A percentile compares a stretch with the other conserved stretches of the same genome.
Conservation (phyloP, 1,140 invertebrate genomes). For the Bombus pascuorum region DNA sequence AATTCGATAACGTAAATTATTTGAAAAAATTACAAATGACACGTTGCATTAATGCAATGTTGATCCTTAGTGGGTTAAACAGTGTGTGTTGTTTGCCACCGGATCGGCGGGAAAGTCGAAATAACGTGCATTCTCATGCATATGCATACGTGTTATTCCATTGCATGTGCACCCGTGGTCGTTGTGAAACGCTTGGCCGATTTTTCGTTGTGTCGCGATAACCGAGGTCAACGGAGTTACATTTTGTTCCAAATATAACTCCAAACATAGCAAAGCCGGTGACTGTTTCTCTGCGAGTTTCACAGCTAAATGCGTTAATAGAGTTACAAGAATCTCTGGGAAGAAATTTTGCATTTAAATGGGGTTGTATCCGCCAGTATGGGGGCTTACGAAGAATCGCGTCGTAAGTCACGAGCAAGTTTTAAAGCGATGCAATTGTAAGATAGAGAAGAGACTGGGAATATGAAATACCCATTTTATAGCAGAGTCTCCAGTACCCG, state of each 20-base stretch:
- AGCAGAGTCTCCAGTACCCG: too few species aligned
- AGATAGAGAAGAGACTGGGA: neutral
- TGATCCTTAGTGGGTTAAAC: too few species aligned
- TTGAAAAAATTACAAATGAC: too few species aligned
- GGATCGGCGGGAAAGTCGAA: neutral
- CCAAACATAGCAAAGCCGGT: neutral
- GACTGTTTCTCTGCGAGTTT: neutral
- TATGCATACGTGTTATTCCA: neutral
- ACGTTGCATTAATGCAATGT: too few species aligned
- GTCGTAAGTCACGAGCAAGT: constrained; percentile 1
- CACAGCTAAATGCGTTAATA: neutral
- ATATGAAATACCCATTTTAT: too few species aligned
- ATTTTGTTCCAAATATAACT: neutral
- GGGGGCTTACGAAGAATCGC: neutral
- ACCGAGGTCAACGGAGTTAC: neutral
- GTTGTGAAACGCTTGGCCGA: neutral
- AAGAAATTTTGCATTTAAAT: neutral
- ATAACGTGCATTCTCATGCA: neutral
- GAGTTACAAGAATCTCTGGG: neutral
- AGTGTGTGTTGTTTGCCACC: too few species aligned
- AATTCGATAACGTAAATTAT: too few species aligned
- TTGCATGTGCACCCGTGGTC: neutral
- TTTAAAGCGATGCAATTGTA: constrained; percentile 10
- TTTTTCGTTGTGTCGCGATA: neutral
- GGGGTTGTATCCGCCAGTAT: neutral